Percentiles rank a stretch among this genome's conserved stretches.
phyloP scores from a whole-genome alignment of 2,888 invertebrate genomes.

The Dryomyza anilis region DNA sequence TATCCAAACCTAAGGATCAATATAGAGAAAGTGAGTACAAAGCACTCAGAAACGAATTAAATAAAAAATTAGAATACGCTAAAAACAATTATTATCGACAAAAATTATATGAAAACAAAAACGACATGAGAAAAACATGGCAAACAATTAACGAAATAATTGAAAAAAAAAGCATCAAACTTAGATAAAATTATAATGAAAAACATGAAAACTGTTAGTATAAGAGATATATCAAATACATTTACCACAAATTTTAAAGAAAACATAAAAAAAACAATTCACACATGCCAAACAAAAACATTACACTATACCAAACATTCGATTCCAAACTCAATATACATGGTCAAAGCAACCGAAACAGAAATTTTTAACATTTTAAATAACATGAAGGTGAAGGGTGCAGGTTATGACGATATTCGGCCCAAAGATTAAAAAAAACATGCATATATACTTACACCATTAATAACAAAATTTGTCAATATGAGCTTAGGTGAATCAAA shows the following conservation, averaged over 20 bases:
- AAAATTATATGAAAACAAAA: neutral
- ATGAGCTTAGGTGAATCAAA: constrained; percentile 2
- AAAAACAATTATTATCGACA: neutral
- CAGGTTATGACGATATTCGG: too few species aligned
- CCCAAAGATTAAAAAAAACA: constrained; percentile 20
- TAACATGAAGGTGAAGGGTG: neutral
- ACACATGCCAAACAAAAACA: constrained; percentile 13
- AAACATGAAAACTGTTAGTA: constrained; percentile 7
- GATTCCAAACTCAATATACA: neutral
- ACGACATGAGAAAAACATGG: too few species aligned
- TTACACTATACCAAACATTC: neutral
- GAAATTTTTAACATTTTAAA: constrained; percentile 18
- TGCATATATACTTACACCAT: constrained; percentile 1
- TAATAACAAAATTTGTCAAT: too few species aligned
- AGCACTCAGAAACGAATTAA: constrained; percentile 1
- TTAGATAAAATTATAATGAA: neutral
- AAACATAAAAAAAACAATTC: too few species aligned
- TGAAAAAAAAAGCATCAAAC: neutral
- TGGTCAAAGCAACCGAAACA: neutral
- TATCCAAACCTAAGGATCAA: neutral
- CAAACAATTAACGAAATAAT: too few species aligned
- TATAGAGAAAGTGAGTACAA: neutral
- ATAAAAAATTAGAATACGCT: neutral
- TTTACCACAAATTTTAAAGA: constrained; percentile 3
- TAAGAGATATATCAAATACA: neutral